phyloP scores from a whole-genome alignment of 1,140 invertebrate genomes.

The Doryteuthis pealeii region DNA sequence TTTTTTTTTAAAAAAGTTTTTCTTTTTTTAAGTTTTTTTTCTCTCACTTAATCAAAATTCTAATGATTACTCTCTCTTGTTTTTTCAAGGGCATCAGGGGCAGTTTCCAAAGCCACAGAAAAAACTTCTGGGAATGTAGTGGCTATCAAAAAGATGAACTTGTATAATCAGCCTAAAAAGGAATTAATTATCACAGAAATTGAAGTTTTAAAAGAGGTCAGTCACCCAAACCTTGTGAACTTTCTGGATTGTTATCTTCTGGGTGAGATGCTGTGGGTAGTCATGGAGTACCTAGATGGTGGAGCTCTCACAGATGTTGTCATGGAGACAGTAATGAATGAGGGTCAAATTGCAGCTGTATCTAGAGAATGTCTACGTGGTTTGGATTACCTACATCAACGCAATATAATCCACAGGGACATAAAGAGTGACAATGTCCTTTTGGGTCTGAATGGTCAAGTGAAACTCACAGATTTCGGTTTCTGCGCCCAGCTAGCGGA shows the following conservation, averaged over 20 bases:
- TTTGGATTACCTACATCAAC: conserved; percentile 92
- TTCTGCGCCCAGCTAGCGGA: conserved; percentile 60
- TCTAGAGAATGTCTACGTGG: conserved; percentile 89
- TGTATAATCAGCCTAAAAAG: conserved; percentile 64
- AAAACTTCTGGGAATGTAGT: conserved; percentile 54
- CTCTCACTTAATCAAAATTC: background rate
- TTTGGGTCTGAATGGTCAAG: conserved; percentile 56
- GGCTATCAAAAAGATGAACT: conserved; percentile 64
- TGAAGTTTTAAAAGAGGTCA: conserved; percentile 59
- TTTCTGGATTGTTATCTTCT: conserved; percentile 89
- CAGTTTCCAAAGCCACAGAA: conserved; percentile 58
- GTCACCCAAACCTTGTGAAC: conserved; percentile 64
- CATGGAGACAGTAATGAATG: conserved; percentile 64
- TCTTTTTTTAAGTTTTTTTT: too few species aligned
- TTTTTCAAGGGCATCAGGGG: conserved; percentile 61
- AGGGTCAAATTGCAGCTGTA: conserved; percentile 96
- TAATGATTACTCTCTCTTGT: background rate
- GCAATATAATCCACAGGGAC: conserved; percentile 91
- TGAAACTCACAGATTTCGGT: conserved; percentile 62
- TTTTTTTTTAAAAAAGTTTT: too few species aligned
- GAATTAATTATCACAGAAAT: conserved; percentile 65
- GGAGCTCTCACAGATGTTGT: conserved; percentile 66
- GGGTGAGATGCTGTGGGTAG: conserved; percentile 68
- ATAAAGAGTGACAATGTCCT: conserved; percentile 62
- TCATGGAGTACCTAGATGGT: conserved; percentile 66